Evolutionary conservation across 2,113 vertebrate species (phyloP).

Genomic region (Herpailurus yagouaroundi): DNA sequence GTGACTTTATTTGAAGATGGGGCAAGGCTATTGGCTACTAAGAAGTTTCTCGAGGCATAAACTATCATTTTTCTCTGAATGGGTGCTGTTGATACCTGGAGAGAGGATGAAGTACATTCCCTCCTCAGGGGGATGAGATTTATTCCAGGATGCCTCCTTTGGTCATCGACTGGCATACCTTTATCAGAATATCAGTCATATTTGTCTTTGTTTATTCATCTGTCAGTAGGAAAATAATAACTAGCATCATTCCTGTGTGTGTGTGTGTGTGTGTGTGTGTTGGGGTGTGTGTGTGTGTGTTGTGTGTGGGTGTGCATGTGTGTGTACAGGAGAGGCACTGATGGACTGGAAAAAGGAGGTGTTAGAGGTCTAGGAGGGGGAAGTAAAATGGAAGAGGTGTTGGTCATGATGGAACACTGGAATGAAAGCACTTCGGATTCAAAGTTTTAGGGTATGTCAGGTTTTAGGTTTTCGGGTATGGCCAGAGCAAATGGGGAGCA

Average conservation of each 20-base stretch:
- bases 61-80: background rate
- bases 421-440: background rate
- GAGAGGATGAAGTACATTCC: background rate
- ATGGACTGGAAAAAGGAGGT: background rate
- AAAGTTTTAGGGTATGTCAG: background rate
- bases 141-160: background rate
- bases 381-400: background rate
- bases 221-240: constrained; percentile 1
- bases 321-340: background rate
- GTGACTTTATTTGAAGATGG: background rate
- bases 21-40: background rate
- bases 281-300: background rate
- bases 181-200: background rate
- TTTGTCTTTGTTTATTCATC: background rate
- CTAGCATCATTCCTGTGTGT: background rate
- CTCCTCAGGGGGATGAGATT: background rate
- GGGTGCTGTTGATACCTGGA: constrained; percentile 11
- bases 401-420: background rate
- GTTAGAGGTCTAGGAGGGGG: background rate
- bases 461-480: background rate
- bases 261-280: background rate
- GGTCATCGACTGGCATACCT: background rate
- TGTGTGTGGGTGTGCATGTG: background rate
- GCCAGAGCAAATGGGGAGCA: background rate
- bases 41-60: background rate